Evolutionary conservation across 2,888 invertebrate genomes (phyloP).

Genomic region (Thalpophila matura): DNA sequence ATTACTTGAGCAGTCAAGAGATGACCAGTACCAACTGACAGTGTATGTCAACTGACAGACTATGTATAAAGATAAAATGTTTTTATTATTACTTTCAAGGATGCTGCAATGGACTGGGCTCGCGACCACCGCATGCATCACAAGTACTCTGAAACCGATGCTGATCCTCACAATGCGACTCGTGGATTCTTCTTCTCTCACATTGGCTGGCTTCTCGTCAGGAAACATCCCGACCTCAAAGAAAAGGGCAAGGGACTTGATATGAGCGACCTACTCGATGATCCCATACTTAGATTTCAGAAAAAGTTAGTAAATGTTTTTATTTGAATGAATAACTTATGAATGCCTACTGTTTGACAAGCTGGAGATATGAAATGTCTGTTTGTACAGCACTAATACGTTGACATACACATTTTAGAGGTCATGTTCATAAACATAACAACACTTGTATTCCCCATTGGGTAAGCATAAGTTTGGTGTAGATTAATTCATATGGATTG

Average conservation of each 20-base stretch:
- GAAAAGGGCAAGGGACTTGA: slow-evolving; percentile 96
- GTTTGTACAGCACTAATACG: neutral
- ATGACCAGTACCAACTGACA: too few species aligned
- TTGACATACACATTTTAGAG: neutral
- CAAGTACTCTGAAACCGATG: slow-evolving; percentile 98
- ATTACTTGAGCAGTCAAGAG: too few species aligned
- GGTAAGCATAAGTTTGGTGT: too few species aligned
- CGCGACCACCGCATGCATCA: slow-evolving; percentile 97
- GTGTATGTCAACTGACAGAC: too few species aligned
- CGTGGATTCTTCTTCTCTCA: slow-evolving; percentile 99
- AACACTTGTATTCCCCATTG: too few species aligned
- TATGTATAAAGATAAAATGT: neutral
- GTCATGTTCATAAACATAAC: neutral
- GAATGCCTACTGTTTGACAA: neutral
- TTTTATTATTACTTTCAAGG: slow-evolving; percentile 81
- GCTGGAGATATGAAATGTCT: neutral
- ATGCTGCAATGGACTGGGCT: slow-evolving; percentile 95
- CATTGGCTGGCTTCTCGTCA: slow-evolving; percentile 97
- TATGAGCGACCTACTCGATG: slow-evolving; percentile 95
- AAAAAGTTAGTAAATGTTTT: slow-evolving; percentile 92
- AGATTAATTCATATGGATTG: too few species aligned
- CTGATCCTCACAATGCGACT: slow-evolving; percentile 98
- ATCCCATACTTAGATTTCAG: slow-evolving; percentile 96
- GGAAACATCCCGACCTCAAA: slow-evolving; percentile 97
- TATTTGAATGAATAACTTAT: slow-evolving; percentile 1